These are phyloP conservation scores for Globicephala melas DNA, from an alignment of 2,113 vertebrate genomes.

Conservation along the genomic window DNA sequence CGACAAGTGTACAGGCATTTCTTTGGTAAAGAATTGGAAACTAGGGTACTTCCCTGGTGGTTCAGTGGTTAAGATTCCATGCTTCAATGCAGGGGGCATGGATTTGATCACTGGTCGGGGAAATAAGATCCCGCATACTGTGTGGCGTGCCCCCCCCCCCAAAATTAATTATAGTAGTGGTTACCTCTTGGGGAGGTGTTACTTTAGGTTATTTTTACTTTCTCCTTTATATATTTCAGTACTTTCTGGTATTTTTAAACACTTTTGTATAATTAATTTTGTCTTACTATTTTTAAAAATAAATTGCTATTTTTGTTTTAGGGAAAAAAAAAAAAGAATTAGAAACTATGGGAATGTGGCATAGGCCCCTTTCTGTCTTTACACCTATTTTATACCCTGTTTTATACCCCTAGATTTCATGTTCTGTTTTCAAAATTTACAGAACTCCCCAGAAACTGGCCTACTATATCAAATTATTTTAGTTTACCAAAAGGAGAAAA, in stretches of 20 bases:
- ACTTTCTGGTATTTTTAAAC: not conserved
- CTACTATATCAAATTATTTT: not conserved
- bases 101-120: not conserved
- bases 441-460: not conserved
- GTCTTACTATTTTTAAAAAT: not conserved
- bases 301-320: not conserved
- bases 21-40: not conserved
- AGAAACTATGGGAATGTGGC: not conserved
- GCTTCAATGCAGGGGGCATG: no score
- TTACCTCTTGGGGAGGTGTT: not conserved
- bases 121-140: not conserved
- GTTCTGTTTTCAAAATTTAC: not conserved
- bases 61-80: not conserved
- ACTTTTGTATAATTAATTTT: not conserved
- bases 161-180: not conserved
- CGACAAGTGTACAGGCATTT: not conserved
- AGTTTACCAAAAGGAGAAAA: not conserved
- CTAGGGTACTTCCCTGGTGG: not conserved
- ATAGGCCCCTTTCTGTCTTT: not conserved
- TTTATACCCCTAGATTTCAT: not conserved
- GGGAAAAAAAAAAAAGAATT: not conserved
- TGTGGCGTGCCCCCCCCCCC: rapidly evolving
- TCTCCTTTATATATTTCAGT: not conserved
- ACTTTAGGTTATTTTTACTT: not conserved
- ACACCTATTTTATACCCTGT: not conserved